These are phyloP conservation scores for Linnaemya vulpina DNA, from an alignment of 2,888 invertebrate species.

Conservation along the genomic window DNA sequence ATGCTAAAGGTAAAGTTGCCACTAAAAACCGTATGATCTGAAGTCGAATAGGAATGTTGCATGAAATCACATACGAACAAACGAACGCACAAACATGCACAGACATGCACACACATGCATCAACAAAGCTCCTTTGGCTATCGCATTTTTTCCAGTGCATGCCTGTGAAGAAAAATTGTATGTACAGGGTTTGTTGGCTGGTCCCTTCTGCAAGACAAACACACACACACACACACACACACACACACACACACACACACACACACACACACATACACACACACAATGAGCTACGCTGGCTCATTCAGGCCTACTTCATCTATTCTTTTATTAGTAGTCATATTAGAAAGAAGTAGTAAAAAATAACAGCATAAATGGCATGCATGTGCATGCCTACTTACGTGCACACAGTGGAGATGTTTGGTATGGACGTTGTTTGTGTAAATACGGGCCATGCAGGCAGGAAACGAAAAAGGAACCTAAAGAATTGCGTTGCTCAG, in stretches of 20 bases:
- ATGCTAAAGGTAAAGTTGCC: conserved; percentile 68
- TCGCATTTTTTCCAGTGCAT: conserved; percentile 39
- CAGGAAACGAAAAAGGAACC: conserved; percentile 54
- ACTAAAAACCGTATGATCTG: conserved; percentile 68
- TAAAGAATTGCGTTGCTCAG: conserved; percentile 66
- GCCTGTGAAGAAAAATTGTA: conserved; percentile 31
- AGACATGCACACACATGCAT: background rate
- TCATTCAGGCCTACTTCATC: conserved; percentile 48
- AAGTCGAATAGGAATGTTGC: conserved; percentile 59
- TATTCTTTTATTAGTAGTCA: conserved; percentile 46
- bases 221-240: conserved; percentile 12
- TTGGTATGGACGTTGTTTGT: conserved; percentile 7
- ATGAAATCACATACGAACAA: conserved; percentile 23
- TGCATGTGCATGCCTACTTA: background rate
- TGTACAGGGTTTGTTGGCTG: conserved; percentile 47
- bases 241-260: too few relatives aligned
- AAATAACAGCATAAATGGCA: conserved; percentile 5
- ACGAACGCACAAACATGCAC: too few relatives aligned
- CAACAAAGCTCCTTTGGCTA: conserved; percentile 49
- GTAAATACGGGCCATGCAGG: conserved; percentile 26
- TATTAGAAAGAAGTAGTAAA: background rate
- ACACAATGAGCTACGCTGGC: background rate
- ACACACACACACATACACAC: background rate
- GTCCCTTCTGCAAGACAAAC: conserved; percentile 54
- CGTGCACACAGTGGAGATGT: background rate